Percentiles rank a stretch among this genome's conserved stretches.
Evolutionary conservation across 2,113 vertebrate genomes (phyloP).

Genomic region (Pao palembangensis): DNA sequence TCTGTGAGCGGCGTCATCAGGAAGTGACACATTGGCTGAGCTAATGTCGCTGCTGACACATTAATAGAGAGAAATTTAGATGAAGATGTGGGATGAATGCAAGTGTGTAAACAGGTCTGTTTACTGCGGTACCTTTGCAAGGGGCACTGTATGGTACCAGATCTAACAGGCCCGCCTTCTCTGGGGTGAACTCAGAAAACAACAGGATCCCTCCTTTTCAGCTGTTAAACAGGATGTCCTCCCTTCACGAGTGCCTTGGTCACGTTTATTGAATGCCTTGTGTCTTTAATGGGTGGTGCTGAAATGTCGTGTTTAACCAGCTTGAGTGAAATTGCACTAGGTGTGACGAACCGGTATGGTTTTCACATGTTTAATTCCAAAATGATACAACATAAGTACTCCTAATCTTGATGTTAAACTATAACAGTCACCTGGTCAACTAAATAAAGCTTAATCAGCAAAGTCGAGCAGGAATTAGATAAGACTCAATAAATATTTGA

Average conservation of each 20-base stretch:
- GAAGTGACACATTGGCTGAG: conserved; percentile 1
- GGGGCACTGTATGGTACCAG: neutral
- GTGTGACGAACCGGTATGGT: conserved; percentile 15
- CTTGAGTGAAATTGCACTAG: conserved; percentile 17
- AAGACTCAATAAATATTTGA: too few species aligned
- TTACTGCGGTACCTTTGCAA: neutral
- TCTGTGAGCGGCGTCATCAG: neutral
- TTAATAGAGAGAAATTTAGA: conserved; percentile 2
- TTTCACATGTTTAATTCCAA: neutral
- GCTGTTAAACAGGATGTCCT: neutral
- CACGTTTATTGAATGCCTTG: neutral
- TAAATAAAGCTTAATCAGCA: too few species aligned
- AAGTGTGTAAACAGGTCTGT: conserved; percentile 1
- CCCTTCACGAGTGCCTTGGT: neutral
- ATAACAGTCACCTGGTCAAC: too few species aligned
- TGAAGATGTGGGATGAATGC: neutral
- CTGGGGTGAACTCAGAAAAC: neutral
- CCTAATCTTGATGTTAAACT: too few species aligned
- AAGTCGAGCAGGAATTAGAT: too few species aligned
- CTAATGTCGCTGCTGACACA: neutral
- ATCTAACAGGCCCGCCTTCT: neutral
- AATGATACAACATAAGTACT: too few species aligned
- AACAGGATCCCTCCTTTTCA: neutral
- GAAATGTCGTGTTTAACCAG: neutral
- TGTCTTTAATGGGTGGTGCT: conserved; percentile 4